Evolutionary conservation across 1,140 invertebrate species (phyloP).

Genomic region (Cyclargus thomasi): DNA sequence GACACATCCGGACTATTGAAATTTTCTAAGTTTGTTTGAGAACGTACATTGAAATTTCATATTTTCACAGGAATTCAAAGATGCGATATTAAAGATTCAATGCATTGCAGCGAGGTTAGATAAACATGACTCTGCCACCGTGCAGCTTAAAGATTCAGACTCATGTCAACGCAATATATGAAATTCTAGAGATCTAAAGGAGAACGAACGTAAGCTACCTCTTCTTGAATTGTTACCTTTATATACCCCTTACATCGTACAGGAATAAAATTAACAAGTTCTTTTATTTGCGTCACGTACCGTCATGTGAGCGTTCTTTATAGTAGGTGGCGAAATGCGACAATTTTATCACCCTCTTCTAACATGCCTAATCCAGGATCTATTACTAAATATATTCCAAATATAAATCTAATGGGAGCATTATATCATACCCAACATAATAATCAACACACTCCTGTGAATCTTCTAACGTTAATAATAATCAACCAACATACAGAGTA

Average conservation of each 20-base stretch:
- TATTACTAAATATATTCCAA: no score
- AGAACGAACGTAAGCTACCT: no score
- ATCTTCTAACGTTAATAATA: not conserved
- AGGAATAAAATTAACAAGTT: no score
- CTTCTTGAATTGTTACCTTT: no score
- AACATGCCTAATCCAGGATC: no score
- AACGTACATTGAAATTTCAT: not conserved
- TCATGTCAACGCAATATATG: not conserved
- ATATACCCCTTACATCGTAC: no score
- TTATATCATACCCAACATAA: not conserved
- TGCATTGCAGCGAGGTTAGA: not conserved
- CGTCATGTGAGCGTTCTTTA: no score
- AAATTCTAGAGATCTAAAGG: not conserved
- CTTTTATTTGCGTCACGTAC: no score
- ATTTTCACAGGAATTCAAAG: not conserved
- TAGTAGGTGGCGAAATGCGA: no score
- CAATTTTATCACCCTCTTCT: no score
- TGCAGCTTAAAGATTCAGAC: not conserved
- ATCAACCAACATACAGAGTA: not conserved
- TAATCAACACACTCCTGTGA: not conserved
- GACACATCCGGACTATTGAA: not conserved
- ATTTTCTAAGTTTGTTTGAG: not conserved
- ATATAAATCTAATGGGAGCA: no score
- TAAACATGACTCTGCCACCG: not conserved
- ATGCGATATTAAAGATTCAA: not conserved